Conservation (phyloP, 2,113 vertebrate genomes). For the Brienomyrus brachyistius region DNA sequence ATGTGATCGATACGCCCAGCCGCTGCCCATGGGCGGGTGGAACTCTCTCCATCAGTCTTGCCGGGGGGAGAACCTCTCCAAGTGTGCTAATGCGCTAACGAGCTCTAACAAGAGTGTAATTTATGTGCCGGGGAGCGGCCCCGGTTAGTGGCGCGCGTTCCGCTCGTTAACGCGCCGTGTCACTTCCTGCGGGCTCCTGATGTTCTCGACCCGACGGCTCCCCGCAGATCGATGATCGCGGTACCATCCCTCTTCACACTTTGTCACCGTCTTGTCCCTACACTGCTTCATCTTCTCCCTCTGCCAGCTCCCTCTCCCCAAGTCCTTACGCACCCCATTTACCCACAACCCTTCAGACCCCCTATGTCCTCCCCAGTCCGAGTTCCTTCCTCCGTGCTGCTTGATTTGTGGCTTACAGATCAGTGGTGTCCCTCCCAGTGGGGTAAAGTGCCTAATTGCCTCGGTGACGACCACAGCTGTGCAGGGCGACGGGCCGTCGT, state of each 20-base stretch:
- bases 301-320: background rate
- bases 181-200: background rate
- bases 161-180: conserved; percentile 11
- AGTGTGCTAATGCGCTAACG: conserved; percentile 17
- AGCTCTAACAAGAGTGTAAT: conserved; percentile 13
- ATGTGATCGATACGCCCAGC: background rate
- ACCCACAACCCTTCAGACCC: background rate
- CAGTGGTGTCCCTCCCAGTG: background rate
- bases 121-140: background rate
- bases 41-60: background rate
- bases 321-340: background rate
- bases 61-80: background rate
- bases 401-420: background rate
- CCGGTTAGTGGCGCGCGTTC: background rate
- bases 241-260: conserved; percentile 13
- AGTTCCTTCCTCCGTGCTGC: background rate
- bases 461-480: background rate
- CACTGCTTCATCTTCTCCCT: background rate
- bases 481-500: too few relatives aligned
- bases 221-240: conserved; percentile 29
- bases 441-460: background rate
- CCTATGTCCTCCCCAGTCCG: background rate
- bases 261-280: background rate
- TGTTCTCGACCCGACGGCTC: background rate
- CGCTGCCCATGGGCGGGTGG: too few relatives aligned